phyloP scores from a whole-genome alignment of 2,113 vertebrate species.

The Ictalurus furcatus region DNA sequence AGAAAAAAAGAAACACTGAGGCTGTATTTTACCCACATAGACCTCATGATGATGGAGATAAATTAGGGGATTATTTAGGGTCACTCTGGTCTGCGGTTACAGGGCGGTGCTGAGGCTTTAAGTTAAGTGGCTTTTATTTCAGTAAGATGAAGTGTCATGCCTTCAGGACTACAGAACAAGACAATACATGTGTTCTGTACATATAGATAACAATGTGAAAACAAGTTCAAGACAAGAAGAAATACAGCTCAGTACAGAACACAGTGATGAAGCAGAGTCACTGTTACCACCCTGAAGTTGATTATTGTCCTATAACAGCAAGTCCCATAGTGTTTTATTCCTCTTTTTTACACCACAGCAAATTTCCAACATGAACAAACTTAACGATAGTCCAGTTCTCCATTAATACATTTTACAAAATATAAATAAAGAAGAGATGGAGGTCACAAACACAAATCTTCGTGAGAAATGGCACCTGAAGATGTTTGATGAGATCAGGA shows the following conservation, averaged over 20 bases:
- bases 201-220: background rate
- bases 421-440: background rate
- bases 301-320: background rate
- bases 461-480: background rate
- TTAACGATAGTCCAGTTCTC: background rate
- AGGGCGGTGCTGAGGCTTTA: background rate
- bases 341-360: background rate
- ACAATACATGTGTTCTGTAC: background rate
- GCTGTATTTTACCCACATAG: no score
- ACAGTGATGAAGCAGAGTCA: background rate
- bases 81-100: no score
- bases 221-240: background rate
- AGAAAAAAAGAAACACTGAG: background rate
- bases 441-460: background rate
- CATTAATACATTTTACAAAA: background rate
- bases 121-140: background rate
- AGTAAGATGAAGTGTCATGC: background rate
- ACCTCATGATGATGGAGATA: no score
- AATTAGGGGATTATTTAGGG: no score
- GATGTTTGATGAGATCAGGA: background rate
- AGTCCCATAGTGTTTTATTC: background rate
- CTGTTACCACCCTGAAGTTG: background rate
- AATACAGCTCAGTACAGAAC: background rate
- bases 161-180: background rate
- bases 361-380: background rate